Conservation (phyloP, 2,888 invertebrate genomes). For the Drosophila longiperda region DNA sequence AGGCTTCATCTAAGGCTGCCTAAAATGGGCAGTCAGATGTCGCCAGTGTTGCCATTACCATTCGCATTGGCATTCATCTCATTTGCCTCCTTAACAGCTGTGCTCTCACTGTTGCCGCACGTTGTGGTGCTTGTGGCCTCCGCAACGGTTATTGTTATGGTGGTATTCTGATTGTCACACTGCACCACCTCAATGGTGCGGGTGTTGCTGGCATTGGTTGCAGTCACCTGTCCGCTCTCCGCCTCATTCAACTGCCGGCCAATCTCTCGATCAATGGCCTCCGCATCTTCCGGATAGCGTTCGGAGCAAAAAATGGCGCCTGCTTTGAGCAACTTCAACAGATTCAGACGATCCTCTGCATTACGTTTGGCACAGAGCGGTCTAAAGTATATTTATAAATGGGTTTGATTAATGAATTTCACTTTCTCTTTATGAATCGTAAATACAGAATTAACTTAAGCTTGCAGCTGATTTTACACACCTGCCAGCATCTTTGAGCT, state of each 20-base stretch:
- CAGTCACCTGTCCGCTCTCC: constrained; percentile 57
- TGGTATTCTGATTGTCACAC: constrained; percentile 75
- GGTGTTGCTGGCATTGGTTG: constrained; percentile 56
- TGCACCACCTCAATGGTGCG: constrained; percentile 83
- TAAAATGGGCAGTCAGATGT: constrained; percentile 84
- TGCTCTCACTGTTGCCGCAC: constrained; percentile 32
- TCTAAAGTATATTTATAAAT: constrained; percentile 79
- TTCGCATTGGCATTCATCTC: constrained; percentile 63
- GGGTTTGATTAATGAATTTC: background rate
- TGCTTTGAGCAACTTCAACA: constrained; percentile 89
- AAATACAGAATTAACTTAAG: background rate
- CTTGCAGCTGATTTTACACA: constrained; percentile 76
- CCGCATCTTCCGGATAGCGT: constrained; percentile 84
- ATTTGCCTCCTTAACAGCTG: constrained; percentile 44
- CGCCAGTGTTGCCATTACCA: constrained; percentile 58
- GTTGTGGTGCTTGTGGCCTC: constrained; percentile 60
- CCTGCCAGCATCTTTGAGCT: constrained; percentile 91
- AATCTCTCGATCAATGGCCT: constrained; percentile 83
- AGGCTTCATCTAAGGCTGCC: constrained; percentile 83
- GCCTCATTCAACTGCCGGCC: constrained; percentile 81
- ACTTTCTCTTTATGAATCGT: background rate
- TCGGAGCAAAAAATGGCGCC: constrained; percentile 84
- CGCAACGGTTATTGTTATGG: constrained; percentile 72
- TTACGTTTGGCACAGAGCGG: constrained; percentile 92
- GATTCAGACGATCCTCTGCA: constrained; percentile 94